A percentile compares a stretch with the other conserved stretches of the same genome.
Evolutionary conservation across 1,140 invertebrate genomes (phyloP).

Genomic region (Pararge aegeria): DNA sequence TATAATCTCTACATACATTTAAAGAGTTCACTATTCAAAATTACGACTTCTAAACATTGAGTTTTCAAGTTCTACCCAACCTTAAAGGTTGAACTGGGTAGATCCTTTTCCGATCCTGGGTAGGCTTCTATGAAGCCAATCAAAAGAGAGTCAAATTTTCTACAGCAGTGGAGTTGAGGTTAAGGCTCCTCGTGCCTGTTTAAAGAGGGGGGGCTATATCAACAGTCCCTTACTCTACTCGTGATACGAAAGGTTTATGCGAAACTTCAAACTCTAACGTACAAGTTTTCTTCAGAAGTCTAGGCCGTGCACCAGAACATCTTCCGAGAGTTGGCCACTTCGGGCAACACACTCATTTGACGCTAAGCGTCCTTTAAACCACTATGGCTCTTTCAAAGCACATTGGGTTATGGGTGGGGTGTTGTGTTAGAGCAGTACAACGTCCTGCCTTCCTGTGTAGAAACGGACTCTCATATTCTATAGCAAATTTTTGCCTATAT

Average conservation of each 20-base stretch:
- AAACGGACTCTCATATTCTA: neutral
- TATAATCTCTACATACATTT: no score
- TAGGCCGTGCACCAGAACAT: no score
- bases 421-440: neutral
- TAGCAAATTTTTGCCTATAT: conserved; percentile 3
- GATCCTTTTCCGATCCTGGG: no score
- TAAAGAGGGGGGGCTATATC: neutral
- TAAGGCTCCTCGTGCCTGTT: neutral
- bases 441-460: neutral
- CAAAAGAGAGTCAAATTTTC: conserved; percentile 45
- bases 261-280: no score
- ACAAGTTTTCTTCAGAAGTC: no score
- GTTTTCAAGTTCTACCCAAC: no score
- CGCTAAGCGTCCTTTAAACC: neutral
- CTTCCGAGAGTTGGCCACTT: no score
- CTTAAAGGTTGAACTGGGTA: no score
- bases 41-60: no score
- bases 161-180: conserved; percentile 34
- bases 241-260: neutral
- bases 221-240: neutral
- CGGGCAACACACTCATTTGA: neutral
- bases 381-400: neutral
- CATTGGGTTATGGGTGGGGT: neutral
- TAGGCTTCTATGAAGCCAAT: no score
- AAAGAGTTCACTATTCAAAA: no score